These are phyloP conservation scores for Esox niger DNA, from an alignment of 2,113 vertebrate species.

Conservation along the genomic window DNA sequence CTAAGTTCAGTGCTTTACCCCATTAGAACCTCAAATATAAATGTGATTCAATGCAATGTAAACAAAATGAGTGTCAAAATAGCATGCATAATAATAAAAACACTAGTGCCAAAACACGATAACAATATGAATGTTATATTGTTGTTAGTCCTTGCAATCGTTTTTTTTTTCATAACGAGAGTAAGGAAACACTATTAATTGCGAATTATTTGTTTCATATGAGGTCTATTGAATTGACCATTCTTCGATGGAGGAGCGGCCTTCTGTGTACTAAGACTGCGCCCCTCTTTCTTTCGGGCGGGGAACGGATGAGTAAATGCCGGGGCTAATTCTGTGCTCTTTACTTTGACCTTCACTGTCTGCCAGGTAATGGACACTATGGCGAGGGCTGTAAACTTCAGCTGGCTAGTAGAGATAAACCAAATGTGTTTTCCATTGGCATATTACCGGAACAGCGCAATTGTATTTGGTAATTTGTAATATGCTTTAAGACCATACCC, in stretches of 20 bases:
- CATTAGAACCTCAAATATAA: no score
- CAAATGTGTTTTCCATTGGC: slow-evolving; percentile 12
- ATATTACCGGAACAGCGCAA: not conserved
- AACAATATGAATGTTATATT: no score
- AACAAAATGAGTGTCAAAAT: no score
- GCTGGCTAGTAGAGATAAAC: slow-evolving; percentile 1
- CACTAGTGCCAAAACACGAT: no score
- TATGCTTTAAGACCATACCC: slow-evolving; percentile 12
- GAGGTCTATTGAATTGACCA: no score
- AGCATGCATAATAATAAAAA: no score
- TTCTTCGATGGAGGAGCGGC: not conserved
- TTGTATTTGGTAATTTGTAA: slow-evolving; percentile 18
- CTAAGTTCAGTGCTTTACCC: no score
- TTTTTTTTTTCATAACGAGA: no score
- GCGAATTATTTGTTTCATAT: no score
- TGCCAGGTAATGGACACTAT: slow-evolving; percentile 41
- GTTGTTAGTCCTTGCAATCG: no score
- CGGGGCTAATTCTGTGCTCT: slow-evolving; percentile 41
- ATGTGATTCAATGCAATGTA: no score
- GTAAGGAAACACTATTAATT: no score
- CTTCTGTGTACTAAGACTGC: not conserved
- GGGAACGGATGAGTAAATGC: slow-evolving; percentile 20
- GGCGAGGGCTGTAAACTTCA: slow-evolving; percentile 28
- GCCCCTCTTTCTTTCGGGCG: not conserved
- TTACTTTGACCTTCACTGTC: slow-evolving; percentile 66